Conservation (phyloP, 2,888 invertebrate species). For the Nesidiocoris tenuis region DNA sequence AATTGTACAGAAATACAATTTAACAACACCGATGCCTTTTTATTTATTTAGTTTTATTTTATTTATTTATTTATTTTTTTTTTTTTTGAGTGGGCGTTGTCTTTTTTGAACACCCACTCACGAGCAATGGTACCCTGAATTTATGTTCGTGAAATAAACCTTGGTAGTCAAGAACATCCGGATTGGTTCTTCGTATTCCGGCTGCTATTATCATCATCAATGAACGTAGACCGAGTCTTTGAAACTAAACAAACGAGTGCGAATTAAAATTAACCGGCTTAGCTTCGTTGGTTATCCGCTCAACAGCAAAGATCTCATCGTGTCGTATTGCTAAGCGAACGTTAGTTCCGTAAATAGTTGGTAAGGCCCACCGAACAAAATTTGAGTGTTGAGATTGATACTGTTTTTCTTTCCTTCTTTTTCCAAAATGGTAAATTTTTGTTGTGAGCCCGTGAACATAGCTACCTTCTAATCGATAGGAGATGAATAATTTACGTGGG, state of each 20-base stretch:
- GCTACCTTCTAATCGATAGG: not conserved
- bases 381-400: too few species aligned
- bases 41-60: too few species aligned
- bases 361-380: not conserved
- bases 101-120: slow-evolving; percentile 11
- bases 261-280: not conserved
- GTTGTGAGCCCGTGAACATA: too few species aligned
- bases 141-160: slow-evolving; percentile 24
- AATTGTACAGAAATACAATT: slow-evolving; percentile 30
- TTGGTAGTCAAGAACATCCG: not conserved
- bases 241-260: not conserved
- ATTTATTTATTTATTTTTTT: too few species aligned
- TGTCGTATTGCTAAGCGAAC: not conserved
- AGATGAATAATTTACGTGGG: too few species aligned
- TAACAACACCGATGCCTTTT: slow-evolving; percentile 16
- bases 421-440: too few species aligned
- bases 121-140: slow-evolving; percentile 47
- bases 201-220: not conserved
- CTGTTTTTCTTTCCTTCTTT: too few species aligned
- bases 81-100: not conserved
- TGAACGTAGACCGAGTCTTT: not conserved
- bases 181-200: not conserved
- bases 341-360: not conserved
- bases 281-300: not conserved
- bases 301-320: not conserved